A percentile compares a stretch with the other conserved stretches of the same genome.
Conservation (phyloP, 2,113 vertebrate genomes). For the Prunella fulvescens region DNA sequence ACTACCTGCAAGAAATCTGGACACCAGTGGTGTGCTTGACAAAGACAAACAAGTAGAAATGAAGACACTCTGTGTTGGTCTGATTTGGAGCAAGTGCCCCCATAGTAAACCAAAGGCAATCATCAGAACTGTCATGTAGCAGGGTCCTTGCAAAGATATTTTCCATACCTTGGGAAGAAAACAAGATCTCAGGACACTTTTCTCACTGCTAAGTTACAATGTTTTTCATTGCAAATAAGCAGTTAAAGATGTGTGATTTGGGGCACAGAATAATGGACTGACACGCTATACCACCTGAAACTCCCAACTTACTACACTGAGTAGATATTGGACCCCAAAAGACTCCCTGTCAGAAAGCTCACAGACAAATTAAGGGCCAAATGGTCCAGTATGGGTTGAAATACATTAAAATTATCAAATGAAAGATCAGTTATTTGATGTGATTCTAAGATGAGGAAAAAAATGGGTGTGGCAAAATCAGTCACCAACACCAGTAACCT, state of each 20-base stretch:
- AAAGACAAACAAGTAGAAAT: conserved; percentile 93
- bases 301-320: neutral
- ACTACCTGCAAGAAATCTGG: conserved; percentile 89
- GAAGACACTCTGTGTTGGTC: conserved; percentile 90
- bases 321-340: neutral
- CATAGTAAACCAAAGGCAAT: conserved; percentile 87
- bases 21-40: conserved; percentile 95
- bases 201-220: neutral
- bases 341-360: neutral
- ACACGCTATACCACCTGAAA: neutral
- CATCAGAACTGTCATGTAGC: conserved; percentile 90
- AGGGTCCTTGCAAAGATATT: conserved; percentile 90
- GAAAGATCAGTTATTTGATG: neutral
- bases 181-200: neutral
- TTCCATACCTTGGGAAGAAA: conserved; percentile 88
- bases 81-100: conserved; percentile 89
- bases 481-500: neutral
- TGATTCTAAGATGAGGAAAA: neutral
- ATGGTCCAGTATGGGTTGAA: neutral
- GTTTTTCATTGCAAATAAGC: neutral
- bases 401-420: neutral
- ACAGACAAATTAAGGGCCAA: neutral
- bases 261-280: neutral
- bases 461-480: neutral
- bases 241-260: neutral